Percentiles rank a stretch among this genome's conserved stretches.
These are phyloP conservation scores for Octopus bimaculoides DNA, from an alignment of 1,140 invertebrate genomes.

Conservation along the genomic window DNA sequence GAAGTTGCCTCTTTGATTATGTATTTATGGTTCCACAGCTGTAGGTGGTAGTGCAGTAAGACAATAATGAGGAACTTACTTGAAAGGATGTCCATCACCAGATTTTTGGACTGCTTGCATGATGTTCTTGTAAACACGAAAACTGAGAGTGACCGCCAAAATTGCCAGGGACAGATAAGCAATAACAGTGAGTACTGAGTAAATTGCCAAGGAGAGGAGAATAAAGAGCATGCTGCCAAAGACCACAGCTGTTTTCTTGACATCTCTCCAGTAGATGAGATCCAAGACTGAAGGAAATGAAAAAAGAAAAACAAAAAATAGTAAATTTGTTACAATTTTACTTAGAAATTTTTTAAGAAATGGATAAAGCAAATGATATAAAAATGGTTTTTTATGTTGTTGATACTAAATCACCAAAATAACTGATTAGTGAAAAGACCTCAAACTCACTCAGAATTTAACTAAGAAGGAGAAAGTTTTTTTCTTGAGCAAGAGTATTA, in stretches of 20 bases:
- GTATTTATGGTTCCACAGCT: too few relatives aligned
- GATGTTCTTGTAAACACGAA: constrained; percentile 94
- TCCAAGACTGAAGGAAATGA: constrained; percentile 78
- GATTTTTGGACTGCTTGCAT: constrained; percentile 96
- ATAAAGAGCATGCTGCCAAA: constrained; percentile 83
- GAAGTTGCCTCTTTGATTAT: too few relatives aligned
- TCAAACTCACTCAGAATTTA: too few relatives aligned
- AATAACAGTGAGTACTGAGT: constrained; percentile 92
- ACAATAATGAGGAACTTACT: constrained; percentile 65
- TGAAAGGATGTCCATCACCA: constrained; percentile 95
- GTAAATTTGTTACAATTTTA: too few relatives aligned
- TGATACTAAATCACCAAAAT: too few relatives aligned
- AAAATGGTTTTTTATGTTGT: too few relatives aligned
- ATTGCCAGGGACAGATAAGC: constrained; percentile 84
- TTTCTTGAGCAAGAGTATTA: too few relatives aligned
- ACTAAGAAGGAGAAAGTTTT: too few relatives aligned
- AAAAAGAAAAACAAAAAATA: constrained; percentile 4
- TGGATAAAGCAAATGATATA: too few relatives aligned
- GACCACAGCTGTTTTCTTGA: constrained; percentile 88
- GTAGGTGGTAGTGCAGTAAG: too few relatives aligned
- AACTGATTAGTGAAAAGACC: too few relatives aligned
- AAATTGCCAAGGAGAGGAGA: constrained; percentile 87
- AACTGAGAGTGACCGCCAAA: constrained; percentile 80
- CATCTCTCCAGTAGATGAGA: constrained; percentile 94
- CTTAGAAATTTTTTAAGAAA: too few relatives aligned